phyloP scores from a whole-genome alignment of 2,797 vertebrate genomes.

The Ara ararauna region DNA sequence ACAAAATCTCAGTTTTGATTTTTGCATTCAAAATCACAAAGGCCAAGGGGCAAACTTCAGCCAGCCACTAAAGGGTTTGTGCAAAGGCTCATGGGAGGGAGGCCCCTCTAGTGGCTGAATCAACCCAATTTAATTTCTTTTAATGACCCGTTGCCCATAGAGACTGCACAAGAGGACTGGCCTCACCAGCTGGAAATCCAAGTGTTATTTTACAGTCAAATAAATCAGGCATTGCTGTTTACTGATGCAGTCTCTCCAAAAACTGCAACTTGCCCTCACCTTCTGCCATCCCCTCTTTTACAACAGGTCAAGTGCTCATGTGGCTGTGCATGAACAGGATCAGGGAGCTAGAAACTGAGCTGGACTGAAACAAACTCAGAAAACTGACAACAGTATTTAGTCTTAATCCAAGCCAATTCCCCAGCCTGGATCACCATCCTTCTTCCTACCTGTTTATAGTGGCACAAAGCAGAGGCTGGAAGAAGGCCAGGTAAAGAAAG shows the following conservation, averaged over 20 bases:
- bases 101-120: not conserved
- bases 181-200: not conserved
- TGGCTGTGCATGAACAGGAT: not conserved
- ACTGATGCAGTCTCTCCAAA: not conserved
- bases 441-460: not conserved
- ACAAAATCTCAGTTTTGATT: not conserved
- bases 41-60: not conserved
- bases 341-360: not conserved
- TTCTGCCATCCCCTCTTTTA: not conserved
- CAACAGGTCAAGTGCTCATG: not conserved
- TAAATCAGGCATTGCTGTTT: not conserved
- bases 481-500: not conserved
- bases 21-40: not conserved
- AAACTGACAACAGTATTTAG: not conserved
- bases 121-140: not conserved
- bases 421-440: not conserved
- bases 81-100: not conserved
- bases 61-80: fast-evolving
- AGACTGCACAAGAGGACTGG: not conserved
- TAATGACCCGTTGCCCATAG: not conserved
- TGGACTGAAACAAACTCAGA: not conserved
- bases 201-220: not conserved
- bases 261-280: not conserved
- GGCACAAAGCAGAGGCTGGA: not conserved
- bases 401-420: not conserved